A percentile compares a stretch with the other conserved stretches of the same genome.
These are phyloP conservation scores for Drosophila lowei DNA, from an alignment of 1,140 invertebrate species.

Conservation along the genomic window DNA sequence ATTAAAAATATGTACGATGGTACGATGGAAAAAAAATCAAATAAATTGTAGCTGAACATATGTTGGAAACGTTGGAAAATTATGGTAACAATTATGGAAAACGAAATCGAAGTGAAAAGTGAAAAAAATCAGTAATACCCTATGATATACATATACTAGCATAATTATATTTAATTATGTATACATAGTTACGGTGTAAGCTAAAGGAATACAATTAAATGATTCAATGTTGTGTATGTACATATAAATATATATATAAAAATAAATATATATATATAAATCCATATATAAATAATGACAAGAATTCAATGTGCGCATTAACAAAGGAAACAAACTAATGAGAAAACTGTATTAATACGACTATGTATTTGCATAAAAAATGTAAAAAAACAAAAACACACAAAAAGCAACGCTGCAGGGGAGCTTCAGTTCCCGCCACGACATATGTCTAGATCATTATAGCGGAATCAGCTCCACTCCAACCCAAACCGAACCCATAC, in stretches of 20 bases:
- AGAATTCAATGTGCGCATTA: slow-evolving; percentile 58
- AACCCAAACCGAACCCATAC: slow-evolving; percentile 16
- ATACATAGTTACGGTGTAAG: slow-evolving; percentile 73
- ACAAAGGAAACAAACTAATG: slow-evolving; percentile 56
- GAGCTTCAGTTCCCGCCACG: slow-evolving; percentile 11
- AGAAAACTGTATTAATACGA: slow-evolving; percentile 40
- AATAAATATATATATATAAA: slow-evolving; percentile 45
- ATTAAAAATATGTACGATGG: slow-evolving; percentile 29
- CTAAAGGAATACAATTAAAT: slow-evolving; percentile 72
- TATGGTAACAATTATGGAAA: slow-evolving; percentile 45
- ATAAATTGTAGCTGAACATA: slow-evolving; percentile 64
- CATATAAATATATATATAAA: slow-evolving; percentile 66
- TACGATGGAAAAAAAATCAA: slow-evolving; percentile 35
- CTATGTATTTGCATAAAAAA: slow-evolving; percentile 47
- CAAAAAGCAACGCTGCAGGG: slow-evolving; percentile 12
- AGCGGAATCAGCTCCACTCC: slow-evolving; percentile 39
- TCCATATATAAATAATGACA: slow-evolving; percentile 59
- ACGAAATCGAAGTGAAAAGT: slow-evolving; percentile 12
- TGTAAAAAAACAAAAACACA: slow-evolving; percentile 25
- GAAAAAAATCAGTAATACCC: slow-evolving; percentile 30
- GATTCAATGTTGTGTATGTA: slow-evolving; percentile 81
- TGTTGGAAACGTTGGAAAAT: slow-evolving; percentile 65
- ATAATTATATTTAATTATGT: slow-evolving; percentile 78
- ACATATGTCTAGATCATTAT: slow-evolving; percentile 52
- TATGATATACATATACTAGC: slow-evolving; percentile 61